phyloP scores from a whole-genome alignment of 2,888 invertebrate genomes.

The Cyaniris semiargus region DNA sequence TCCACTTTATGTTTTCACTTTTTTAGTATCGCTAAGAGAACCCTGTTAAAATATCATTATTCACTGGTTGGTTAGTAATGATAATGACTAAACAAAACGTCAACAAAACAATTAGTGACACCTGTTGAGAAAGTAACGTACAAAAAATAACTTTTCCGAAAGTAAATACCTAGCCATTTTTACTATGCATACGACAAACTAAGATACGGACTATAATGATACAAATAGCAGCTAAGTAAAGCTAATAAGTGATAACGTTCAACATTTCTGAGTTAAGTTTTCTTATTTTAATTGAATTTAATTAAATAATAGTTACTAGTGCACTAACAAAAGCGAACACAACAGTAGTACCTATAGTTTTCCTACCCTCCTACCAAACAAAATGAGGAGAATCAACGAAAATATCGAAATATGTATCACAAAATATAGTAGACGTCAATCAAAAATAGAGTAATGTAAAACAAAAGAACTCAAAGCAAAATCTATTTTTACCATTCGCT shows the following conservation, averaged over 20 bases:
- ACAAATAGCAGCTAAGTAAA: neutral
- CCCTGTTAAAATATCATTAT: slow-evolving; percentile 17
- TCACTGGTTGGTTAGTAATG: neutral
- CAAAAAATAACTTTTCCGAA: neutral
- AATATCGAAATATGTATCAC: neutral
- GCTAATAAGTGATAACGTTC: neutral
- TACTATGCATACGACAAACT: neutral
- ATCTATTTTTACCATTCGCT: slow-evolving; percentile 27
- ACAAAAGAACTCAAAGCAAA: neutral
- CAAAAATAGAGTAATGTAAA: neutral
- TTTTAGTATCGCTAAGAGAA: slow-evolving; percentile 1
- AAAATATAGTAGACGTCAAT: neutral
- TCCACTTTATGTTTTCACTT: slow-evolving; percentile 44
- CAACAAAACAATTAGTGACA: slow-evolving; percentile 5
- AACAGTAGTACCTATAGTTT: neutral
- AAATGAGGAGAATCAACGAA: neutral
- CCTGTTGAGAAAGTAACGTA: slow-evolving; percentile 11
- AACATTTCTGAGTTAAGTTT: neutral
- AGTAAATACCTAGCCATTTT: neutral
- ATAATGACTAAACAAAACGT: neutral
- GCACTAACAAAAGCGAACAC: neutral
- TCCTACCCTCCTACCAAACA: neutral
- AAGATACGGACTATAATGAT: neutral
- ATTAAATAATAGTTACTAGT: neutral
- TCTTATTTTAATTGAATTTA: neutral